Evolutionary conservation across 1,140 invertebrate genomes (phyloP).

Genomic region (Cotesia glomerata): DNA sequence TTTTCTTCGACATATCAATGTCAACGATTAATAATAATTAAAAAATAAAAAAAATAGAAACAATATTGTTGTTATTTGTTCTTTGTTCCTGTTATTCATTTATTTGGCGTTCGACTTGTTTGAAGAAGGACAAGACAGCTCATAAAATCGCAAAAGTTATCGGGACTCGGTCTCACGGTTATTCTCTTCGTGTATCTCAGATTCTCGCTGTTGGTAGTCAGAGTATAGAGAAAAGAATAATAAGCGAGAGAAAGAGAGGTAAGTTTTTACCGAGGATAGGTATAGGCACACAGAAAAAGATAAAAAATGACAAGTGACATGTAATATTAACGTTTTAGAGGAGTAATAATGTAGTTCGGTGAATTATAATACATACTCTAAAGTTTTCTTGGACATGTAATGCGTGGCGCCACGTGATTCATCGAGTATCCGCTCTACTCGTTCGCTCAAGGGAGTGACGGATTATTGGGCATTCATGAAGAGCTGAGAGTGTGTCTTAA

Average conservation of each 20-base stretch:
- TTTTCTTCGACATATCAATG: too few relatives aligned
- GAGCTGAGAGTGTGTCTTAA: constrained; percentile 20
- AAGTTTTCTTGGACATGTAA: constrained; percentile 11
- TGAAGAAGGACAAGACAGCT: constrained; percentile 28
- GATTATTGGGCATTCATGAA: constrained; percentile 31
- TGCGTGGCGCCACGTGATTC: constrained; percentile 28
- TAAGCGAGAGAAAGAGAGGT: not conserved
- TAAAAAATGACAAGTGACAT: not conserved
- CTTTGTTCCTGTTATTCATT: constrained; percentile 2
- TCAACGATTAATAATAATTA: too few relatives aligned
- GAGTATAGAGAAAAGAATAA: not conserved
- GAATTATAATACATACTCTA: not conserved
- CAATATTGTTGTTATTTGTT: too few relatives aligned
- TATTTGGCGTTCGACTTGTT: constrained; percentile 12
- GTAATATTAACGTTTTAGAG: not conserved
- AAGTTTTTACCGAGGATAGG: not conserved
- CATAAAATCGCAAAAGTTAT: constrained; percentile 30
- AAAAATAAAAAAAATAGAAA: too few relatives aligned
- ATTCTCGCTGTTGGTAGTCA: constrained; percentile 7
- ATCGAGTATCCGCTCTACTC: constrained; percentile 11
- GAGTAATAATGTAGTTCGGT: not conserved
- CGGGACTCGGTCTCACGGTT: constrained; percentile 28
- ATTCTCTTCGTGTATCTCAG: not conserved
- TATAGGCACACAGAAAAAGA: not conserved
- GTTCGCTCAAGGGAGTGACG: constrained; percentile 21